Conservation (phyloP, 2,888 invertebrate genomes). For the Plagodis pulveraria region DNA sequence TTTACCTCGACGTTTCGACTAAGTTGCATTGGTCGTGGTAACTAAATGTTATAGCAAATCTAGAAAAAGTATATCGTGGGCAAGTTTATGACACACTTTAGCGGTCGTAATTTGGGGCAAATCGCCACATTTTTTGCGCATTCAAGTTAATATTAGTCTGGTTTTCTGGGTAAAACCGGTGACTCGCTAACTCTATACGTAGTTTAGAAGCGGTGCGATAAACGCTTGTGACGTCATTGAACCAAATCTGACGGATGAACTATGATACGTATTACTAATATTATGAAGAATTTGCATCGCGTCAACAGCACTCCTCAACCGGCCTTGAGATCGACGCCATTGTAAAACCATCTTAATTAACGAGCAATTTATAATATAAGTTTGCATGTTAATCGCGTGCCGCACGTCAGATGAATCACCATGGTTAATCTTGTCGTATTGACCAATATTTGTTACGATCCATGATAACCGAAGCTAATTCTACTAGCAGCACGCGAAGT, state of each 20-base stretch:
- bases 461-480: constrained; percentile 26
- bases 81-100: no score
- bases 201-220: constrained; percentile 4
- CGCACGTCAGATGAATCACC: constrained; percentile 40
- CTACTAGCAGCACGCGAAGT: constrained; percentile 1
- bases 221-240: constrained; percentile 40
- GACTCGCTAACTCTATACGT: constrained; percentile 4
- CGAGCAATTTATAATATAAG: constrained; percentile 44
- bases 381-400: constrained; percentile 52
- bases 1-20: no score
- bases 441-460: constrained; percentile 42
- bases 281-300: constrained; percentile 50
- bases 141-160: no score
- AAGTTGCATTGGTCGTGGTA: no score
- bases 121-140: no score
- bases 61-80: no score
- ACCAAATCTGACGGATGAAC: constrained; percentile 36
- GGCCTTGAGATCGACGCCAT: constrained; percentile 40
- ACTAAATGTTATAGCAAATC: no score
- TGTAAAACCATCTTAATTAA: constrained; percentile 57
- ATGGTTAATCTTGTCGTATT: constrained; percentile 30
- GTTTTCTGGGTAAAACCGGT: constrained; percentile 13
- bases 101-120: no score
- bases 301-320: constrained; percentile 31
- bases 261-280: constrained; percentile 39